phyloP scores from a whole-genome alignment of 2,888 invertebrate genomes.

The Drosophila mimetica region DNA sequence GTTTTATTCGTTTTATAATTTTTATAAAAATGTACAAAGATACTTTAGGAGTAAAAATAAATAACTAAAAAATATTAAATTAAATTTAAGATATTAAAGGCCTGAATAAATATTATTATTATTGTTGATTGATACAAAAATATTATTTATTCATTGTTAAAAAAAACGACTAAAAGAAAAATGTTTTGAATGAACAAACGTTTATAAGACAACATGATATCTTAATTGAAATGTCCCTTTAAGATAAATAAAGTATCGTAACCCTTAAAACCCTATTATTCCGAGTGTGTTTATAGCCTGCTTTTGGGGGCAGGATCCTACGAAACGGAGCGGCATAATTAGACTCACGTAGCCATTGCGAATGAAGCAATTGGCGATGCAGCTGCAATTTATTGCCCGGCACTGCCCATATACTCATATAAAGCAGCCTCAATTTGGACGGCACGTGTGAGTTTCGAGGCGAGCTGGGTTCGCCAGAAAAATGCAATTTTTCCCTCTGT shows the following conservation, averaged over 20 bases:
- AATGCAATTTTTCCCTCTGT: constrained; percentile 74
- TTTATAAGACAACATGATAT: too few relatives aligned
- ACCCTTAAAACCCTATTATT: too few relatives aligned
- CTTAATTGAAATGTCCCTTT: too few relatives aligned
- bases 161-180: too few relatives aligned
- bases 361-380: constrained; percentile 58
- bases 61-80: too few relatives aligned
- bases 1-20: not conserved
- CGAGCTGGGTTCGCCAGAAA: constrained; percentile 68
- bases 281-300: constrained; percentile 11
- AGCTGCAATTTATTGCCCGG: constrained; percentile 61
- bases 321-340: constrained; percentile 51
- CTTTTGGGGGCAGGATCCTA: constrained; percentile 14
- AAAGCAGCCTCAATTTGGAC: constrained; percentile 45
- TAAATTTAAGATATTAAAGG: too few relatives aligned
- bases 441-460: constrained; percentile 79
- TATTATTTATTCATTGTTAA: too few relatives aligned
- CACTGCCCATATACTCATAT: constrained; percentile 23
- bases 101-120: too few relatives aligned
- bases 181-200: too few relatives aligned
- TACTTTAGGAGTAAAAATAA: too few relatives aligned
- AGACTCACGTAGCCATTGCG: constrained; percentile 44
- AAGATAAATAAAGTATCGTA: not conserved
- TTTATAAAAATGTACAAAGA: too few relatives aligned
- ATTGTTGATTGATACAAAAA: too few relatives aligned